Evolutionary conservation across 2,113 vertebrate species (phyloP).

Genomic region (Lampris megalopsis): DNA sequence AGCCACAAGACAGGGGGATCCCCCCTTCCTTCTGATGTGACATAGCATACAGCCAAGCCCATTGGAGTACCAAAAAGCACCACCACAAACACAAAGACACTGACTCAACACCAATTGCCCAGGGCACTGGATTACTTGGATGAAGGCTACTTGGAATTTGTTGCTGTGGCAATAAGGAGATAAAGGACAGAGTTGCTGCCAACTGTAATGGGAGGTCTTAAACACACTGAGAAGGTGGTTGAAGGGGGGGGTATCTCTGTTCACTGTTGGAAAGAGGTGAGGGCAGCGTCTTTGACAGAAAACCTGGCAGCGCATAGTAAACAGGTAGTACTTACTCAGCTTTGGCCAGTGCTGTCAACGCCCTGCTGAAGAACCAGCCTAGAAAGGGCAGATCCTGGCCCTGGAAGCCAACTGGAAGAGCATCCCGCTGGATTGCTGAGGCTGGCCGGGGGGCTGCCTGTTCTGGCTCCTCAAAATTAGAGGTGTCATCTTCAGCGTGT

Average conservation of each 20-base stretch:
- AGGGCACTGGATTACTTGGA: slow-evolving; percentile 52
- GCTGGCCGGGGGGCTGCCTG: slow-evolving; percentile 89
- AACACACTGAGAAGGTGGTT: slow-evolving; percentile 50
- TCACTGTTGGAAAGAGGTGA: slow-evolving; percentile 15
- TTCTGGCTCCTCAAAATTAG: slow-evolving; percentile 99
- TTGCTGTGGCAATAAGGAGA: slow-evolving; percentile 49
- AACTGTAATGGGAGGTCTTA: slow-evolving; percentile 51
- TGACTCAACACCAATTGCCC: slow-evolving; percentile 48
- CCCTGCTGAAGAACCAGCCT: slow-evolving; percentile 96
- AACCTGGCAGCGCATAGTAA: slow-evolving; percentile 41
- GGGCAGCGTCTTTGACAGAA: slow-evolving; percentile 4
- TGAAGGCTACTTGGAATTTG: slow-evolving; percentile 61
- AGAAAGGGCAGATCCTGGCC: slow-evolving; percentile 96
- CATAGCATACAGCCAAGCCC: slow-evolving; percentile 66
- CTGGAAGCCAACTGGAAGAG: slow-evolving; percentile 89
- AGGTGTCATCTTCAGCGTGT: slow-evolving; percentile 98
- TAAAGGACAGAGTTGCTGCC: slow-evolving; percentile 41
- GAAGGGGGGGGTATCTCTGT: slow-evolving; percentile 31
- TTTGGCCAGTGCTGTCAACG: slow-evolving; percentile 90
- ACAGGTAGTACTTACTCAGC: slow-evolving; percentile 91
- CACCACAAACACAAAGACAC: slow-evolving; percentile 42
- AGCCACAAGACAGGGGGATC: slow-evolving; percentile 49
- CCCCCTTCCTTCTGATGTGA: slow-evolving; percentile 48
- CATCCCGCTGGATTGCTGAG: slow-evolving; percentile 87
- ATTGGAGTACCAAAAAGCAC: slow-evolving; percentile 43